Percentiles rank a stretch among this genome's conserved stretches.
These are phyloP conservation scores for Hydroisotoma schaefferi DNA, from an alignment of 2,888 invertebrate genomes.

Conservation along the genomic window DNA sequence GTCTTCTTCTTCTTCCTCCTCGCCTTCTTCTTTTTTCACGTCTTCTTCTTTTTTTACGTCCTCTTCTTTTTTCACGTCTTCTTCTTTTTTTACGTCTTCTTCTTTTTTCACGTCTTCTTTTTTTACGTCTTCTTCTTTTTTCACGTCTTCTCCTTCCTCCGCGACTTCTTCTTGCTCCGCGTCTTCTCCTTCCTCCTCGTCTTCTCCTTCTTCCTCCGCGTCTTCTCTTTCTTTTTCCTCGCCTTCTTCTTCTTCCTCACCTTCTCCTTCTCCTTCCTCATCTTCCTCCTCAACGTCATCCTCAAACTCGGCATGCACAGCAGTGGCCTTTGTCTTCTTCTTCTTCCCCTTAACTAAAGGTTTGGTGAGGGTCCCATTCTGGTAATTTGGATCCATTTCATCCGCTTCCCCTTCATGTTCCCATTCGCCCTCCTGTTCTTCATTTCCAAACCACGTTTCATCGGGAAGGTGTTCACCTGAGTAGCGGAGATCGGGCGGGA, in stretches of 20 bases:
- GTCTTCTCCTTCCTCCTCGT: slow-evolving; percentile 16
- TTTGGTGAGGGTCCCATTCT: background rate
- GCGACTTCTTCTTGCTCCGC: slow-evolving; percentile 4
- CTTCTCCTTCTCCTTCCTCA: background rate
- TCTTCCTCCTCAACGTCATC: background rate
- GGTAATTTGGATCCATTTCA: background rate
- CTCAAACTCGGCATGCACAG: background rate
- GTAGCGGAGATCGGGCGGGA: slow-evolving; percentile 24
- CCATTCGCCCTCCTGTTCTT: slow-evolving; percentile 1
- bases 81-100: slow-evolving; percentile 46
- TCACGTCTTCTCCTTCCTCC: too few species aligned
- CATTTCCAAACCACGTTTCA: slow-evolving; percentile 18
- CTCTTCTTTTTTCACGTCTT: slow-evolving; percentile 51
- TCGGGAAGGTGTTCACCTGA: slow-evolving; percentile 18
- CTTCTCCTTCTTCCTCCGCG: slow-evolving; percentile 63
- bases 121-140: slow-evolving; percentile 69
- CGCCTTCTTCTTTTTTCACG: background rate
- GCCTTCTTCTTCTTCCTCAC: background rate
- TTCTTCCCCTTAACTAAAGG: slow-evolving; percentile 51
- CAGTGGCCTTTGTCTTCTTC: slow-evolving; percentile 47
- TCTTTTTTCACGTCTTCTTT: slow-evolving; percentile 33
- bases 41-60: slow-evolving; percentile 47
- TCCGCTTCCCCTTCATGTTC: background rate
- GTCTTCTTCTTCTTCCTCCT: background rate
- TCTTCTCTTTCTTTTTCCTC: background rate